Conservation (phyloP, 2,797 vertebrate species). For the Ctenosaura bakeri region DNA sequence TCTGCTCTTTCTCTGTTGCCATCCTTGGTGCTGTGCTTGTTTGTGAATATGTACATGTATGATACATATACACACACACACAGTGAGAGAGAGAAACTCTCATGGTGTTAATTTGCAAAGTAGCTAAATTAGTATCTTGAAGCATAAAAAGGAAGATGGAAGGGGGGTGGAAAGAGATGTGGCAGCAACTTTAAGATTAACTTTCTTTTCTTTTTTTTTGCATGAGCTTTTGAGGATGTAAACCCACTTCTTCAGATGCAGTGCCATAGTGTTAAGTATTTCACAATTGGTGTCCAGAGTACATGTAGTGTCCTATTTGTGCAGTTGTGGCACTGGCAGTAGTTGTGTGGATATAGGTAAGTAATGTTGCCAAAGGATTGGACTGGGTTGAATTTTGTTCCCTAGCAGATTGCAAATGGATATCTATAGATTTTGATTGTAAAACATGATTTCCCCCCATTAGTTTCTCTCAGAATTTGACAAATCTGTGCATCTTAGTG, state of each 20-base stretch:
- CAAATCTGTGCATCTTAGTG: not conserved
- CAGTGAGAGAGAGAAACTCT: not conserved
- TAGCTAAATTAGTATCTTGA: no score
- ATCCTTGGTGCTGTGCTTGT: not conserved
- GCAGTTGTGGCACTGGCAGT: not conserved
- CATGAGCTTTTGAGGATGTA: no score
- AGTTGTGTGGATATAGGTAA: not conserved
- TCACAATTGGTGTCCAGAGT: not conserved
- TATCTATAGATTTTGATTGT: not conserved
- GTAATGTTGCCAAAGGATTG: not conserved
- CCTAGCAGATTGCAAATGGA: not conserved
- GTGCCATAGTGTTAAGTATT: not conserved
- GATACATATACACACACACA: not conserved
- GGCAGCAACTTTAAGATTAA: no score
- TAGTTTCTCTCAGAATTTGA: conserved; percentile 8
- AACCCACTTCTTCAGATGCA: no score
- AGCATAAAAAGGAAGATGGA: no score
- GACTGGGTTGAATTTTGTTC: not conserved
- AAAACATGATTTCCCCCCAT: not conserved
- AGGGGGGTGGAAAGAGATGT: no score
- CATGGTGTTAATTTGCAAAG: no score
- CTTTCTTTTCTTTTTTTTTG: no score
- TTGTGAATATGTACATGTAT: not conserved
- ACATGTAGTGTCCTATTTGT: not conserved
- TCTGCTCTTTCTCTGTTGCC: not conserved